Evolutionary conservation across 2,888 invertebrate genomes (phyloP).

Genomic region (Drosophila paramelanica): DNA sequence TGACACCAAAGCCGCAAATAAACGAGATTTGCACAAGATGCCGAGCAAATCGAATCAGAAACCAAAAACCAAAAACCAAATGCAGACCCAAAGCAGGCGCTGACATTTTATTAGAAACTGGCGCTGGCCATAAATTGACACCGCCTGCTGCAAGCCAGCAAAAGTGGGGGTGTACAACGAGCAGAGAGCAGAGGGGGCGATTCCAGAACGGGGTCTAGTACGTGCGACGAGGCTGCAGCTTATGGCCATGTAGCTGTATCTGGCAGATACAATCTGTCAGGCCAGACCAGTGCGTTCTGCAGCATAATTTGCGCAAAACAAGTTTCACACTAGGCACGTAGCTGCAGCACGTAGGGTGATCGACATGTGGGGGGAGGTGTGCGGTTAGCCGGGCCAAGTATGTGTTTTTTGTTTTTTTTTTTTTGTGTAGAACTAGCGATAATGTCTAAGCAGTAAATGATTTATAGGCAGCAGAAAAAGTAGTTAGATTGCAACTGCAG

Average conservation of each 20-base stretch:
- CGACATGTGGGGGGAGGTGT: background rate
- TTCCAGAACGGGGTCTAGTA: conserved; percentile 18
- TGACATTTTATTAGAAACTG: conserved; percentile 65
- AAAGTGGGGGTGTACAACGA: conserved; percentile 15
- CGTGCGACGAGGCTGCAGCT: conserved; percentile 39
- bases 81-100: conserved; percentile 40
- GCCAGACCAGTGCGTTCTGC: conserved; percentile 56
- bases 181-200: background rate
- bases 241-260: conserved; percentile 49
- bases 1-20: conserved; percentile 68
- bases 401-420: conserved; percentile 3
- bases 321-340: conserved; percentile 57
- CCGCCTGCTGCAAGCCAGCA: conserved; percentile 28
- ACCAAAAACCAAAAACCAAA: conserved; percentile 34
- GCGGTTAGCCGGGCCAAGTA: conserved; percentile 11
- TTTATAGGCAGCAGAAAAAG: conserved; percentile 59
- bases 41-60: conserved; percentile 34
- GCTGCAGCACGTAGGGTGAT: conserved; percentile 1
- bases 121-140: conserved; percentile 71
- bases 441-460: conserved; percentile 72
- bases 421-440: conserved; percentile 47
- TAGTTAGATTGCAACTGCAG: conserved; percentile 17
- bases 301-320: conserved; percentile 71
- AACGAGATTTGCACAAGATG: conserved; percentile 69
- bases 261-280: conserved; percentile 74